Evolutionary conservation across 2,888 invertebrate species (phyloP), one percentile per base, ranked within the genome.

Genomic region (Callimorpha dominula): DNA sequence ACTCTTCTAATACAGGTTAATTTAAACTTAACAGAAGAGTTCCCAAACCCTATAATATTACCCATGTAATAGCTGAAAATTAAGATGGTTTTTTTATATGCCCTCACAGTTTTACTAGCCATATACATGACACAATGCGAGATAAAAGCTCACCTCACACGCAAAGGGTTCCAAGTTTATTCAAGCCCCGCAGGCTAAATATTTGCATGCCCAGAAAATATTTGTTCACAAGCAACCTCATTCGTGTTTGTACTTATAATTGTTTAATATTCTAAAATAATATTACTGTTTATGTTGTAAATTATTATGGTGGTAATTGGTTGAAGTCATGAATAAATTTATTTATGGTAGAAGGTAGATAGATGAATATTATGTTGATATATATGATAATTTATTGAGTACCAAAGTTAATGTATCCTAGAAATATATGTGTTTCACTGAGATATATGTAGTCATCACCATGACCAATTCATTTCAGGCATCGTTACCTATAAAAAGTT

Each of bases 161-260:
- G 31, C 20, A 4, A 71, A 66, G 49, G 66, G 71, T 62, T 49
- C 20, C 42, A 5, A 66, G 71, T 71, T 71, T 71, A 50, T 66
- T 71, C 57, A 42, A 49, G 42, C 42, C 65, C 66, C 65, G 15
- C 42, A 43, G 40, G 12, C 57, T 15, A 57, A 71, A 71, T 66
- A 71, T 71, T 71, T 71, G 70, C 54, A 65, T 71, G 14, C 57
- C 65, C 66, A 60, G 43, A 65, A 60, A 40, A 60, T 71, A 66
- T 66, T 71, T 71, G 50, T 50, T 60, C 50, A 49, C 65, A 66
- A 54, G 64, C 60, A 65, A 46, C 46, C 43, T 64, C 70, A 50
- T 49, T 20, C 20, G 66, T 71, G 71, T 71, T 66, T 71, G 60
- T 40, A 46, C 50, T 65, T 66, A 42, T 71, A 71, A 71, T 65